Base-by-base conservation (phyloP, 1,140 invertebrate genomes). In the Fopius arisanus region DNA sequence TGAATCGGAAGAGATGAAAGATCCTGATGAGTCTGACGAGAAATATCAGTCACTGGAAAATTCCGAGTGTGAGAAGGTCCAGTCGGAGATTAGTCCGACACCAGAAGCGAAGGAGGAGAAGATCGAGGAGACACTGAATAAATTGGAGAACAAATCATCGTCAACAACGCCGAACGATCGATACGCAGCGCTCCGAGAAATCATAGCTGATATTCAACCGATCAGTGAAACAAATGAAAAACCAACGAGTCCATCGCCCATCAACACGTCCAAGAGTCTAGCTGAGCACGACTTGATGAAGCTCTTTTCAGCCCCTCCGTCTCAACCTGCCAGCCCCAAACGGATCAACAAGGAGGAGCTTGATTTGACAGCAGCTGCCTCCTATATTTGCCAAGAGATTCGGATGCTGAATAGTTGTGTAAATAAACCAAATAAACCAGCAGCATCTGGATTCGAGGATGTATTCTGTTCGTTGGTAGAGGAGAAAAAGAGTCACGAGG, bases 351-450 rank as follows among this genome's bases (percentile, higher is more conserved):
- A 83, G 78, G 4, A 83, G 79, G 31, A 82, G 6, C 0, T 71
- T 3, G 81, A 83, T 5, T 12, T 73, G 5, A 82, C 81, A 16
- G 67, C 77, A 4, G 74, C 74, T 14, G 78, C 82, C 0, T 79
- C 84, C 77, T 84, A 87, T 67, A 86, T 87, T 70, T 88, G 87
- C 62, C 83, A 87, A 67, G 86, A 87, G 76, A 87, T 88, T n/a
- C 83, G 84, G 73, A 87, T 85, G 83, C 62, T 87, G 28, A 87
- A 84, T 33, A 79, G 74, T 33, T 74, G 69, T 43, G 70, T 41
- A 12, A 78, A 77, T 41, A 21, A 68, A 0, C 33, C 63, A 3
- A 79, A 77, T 29, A 28, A 75, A 7, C 70, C 28, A 33, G 16
- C 79, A 7, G 71, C 82, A 0, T 83, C 82, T 23, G 72, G 66